Percentiles rank a stretch among this genome's conserved stretches.
These are phyloP conservation scores for Drymonia ruficornis DNA, from an alignment of 2,888 invertebrate species.

Conservation along the genomic window DNA sequence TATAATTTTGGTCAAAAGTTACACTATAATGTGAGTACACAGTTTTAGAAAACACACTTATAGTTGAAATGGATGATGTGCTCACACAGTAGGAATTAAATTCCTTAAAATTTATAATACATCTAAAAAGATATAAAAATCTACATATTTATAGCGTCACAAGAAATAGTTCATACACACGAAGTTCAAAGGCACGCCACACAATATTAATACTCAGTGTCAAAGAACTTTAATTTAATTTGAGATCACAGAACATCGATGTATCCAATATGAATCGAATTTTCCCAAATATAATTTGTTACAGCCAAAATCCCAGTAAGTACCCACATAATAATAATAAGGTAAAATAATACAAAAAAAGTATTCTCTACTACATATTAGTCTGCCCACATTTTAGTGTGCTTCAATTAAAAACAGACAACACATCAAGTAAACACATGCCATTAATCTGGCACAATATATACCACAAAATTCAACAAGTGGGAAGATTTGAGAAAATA, in stretches of 20 bases:
- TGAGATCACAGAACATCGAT: too few species aligned
- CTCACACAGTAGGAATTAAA: conserved; percentile 10
- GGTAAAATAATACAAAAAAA: too few species aligned
- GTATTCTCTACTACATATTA: too few species aligned
- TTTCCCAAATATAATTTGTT: too few species aligned
- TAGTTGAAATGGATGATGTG: not conserved
- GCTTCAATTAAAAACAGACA: not conserved
- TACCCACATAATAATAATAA: too few species aligned
- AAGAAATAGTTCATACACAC: conserved; percentile 19
- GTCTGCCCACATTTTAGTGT: not conserved
- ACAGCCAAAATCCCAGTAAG: too few species aligned
- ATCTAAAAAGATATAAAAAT: conserved; percentile 52
- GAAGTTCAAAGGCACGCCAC: conserved; percentile 50
- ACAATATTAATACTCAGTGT: conserved; percentile 32
- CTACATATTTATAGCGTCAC: conserved; percentile 25
- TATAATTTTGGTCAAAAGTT: conserved; percentile 1
- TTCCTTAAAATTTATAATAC: conserved; percentile 19
- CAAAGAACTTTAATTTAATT: conserved; percentile 9
- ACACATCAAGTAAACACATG: conserved; percentile 8
- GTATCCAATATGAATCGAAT: too few species aligned
- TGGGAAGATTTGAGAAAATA: conserved; percentile 28
- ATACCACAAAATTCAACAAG: conserved; percentile 6
- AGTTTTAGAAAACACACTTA: not conserved
- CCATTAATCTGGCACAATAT: not conserved
- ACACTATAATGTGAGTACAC: not conserved